phyloP scores from a whole-genome alignment of 2,797 vertebrate genomes.

The Etheostoma nigrum region DNA sequence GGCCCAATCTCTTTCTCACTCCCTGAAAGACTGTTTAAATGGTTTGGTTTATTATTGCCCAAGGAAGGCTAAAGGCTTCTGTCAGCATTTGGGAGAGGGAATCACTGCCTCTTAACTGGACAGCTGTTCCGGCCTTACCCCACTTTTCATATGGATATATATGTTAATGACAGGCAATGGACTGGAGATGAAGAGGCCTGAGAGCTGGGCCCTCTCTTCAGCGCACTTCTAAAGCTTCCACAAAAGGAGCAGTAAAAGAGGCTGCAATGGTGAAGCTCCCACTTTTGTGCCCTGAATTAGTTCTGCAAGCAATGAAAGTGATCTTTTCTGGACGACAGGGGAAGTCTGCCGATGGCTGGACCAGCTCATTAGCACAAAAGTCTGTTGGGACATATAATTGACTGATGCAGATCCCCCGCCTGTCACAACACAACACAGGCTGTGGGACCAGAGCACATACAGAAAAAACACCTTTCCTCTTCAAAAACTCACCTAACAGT shows the following conservation, averaged over 20 bases:
- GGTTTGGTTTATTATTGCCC: slow-evolving; percentile 99
- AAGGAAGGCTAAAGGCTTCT: slow-evolving; percentile 97
- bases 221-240: slow-evolving; percentile 98
- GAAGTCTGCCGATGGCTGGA: slow-evolving; percentile 99
- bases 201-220: slow-evolving; percentile 96
- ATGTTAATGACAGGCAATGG: slow-evolving; percentile 99
- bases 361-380: slow-evolving; percentile 99
- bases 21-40: slow-evolving; percentile 98
- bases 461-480: slow-evolving; percentile 77
- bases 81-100: slow-evolving; percentile 96
- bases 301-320: slow-evolving; percentile 99
- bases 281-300: slow-evolving; percentile 99
- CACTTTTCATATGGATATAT: slow-evolving; percentile 99
- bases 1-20: slow-evolving; percentile 87
- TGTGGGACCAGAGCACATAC: slow-evolving; percentile 56
- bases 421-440: slow-evolving; percentile 81
- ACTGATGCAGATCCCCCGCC: slow-evolving; percentile 91
- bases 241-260: slow-evolving; percentile 99
- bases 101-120: slow-evolving; percentile 95
- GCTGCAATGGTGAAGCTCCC: slow-evolving; percentile 97
- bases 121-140: slow-evolving; percentile 99
- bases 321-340: slow-evolving; percentile 99
- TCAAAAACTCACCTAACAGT: slow-evolving; percentile 73
- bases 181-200: slow-evolving; percentile 99
- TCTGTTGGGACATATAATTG: slow-evolving; percentile 99